These are phyloP conservation scores for Sussaba pulchella DNA, from an alignment of 2,888 invertebrate species.

Conservation along the genomic window DNA sequence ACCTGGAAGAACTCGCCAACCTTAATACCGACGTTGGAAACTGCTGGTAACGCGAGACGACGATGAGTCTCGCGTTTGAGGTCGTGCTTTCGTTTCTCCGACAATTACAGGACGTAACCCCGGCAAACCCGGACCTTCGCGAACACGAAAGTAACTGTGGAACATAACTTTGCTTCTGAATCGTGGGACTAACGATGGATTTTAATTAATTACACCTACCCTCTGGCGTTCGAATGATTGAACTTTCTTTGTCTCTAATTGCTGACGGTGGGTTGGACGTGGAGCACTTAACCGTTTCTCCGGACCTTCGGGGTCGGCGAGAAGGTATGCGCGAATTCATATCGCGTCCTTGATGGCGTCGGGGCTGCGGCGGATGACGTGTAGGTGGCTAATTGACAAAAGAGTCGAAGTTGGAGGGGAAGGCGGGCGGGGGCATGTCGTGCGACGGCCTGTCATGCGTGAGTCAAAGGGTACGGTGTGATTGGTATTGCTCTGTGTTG, in stretches of 20 bases:
- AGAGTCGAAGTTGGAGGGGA: slow-evolving; percentile 62
- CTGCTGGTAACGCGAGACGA: slow-evolving; percentile 50
- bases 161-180: background rate
- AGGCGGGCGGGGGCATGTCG: slow-evolving; percentile 42
- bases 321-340: slow-evolving; percentile 40
- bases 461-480: background rate
- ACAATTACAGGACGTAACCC: slow-evolving; percentile 48
- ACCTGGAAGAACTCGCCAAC: slow-evolving; percentile 45
- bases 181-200: slow-evolving; percentile 27
- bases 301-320: slow-evolving; percentile 37
- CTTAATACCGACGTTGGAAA: slow-evolving; percentile 12
- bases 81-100: slow-evolving; percentile 32
- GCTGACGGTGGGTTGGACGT: slow-evolving; percentile 12
- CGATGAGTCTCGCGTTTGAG: slow-evolving; percentile 32
- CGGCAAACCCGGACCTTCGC: slow-evolving; percentile 5
- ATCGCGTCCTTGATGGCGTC: slow-evolving; percentile 11
- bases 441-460: slow-evolving; percentile 40
- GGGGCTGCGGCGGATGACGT: slow-evolving; percentile 27
- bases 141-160: background rate
- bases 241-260: slow-evolving; percentile 62
- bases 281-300: slow-evolving; percentile 42
- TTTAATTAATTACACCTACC: slow-evolving; percentile 53
- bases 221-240: slow-evolving; percentile 39
- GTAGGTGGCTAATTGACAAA: slow-evolving; percentile 67
- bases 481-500: too few relatives aligned